These are phyloP conservation scores for Monomorium pharaonis DNA, from an alignment of 1,140 invertebrate genomes.

Conservation along the genomic window DNA sequence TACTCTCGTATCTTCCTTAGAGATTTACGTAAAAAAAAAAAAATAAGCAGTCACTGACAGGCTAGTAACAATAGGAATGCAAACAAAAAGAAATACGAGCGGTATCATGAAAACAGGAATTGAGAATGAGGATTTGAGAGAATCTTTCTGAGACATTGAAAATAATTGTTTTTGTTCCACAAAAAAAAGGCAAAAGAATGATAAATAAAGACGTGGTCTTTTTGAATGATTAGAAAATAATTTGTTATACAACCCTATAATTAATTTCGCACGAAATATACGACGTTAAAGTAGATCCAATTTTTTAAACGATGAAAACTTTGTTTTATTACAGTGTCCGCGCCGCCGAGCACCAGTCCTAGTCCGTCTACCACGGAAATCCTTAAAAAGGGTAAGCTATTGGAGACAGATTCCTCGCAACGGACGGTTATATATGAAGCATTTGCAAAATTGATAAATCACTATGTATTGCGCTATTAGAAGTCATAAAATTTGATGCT, in stretches of 20 bases:
- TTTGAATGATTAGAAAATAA: not conserved
- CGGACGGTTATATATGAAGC: not conserved
- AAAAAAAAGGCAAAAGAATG: not conserved
- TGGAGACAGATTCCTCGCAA: not conserved
- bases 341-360: conserved; percentile 86
- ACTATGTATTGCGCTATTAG: not conserved
- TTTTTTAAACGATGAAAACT: conserved; percentile 79
- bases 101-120: not conserved
- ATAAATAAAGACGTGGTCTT: not conserved
- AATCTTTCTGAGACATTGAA: not conserved
- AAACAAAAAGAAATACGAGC: not conserved
- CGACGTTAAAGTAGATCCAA: not conserved
- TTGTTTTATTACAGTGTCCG: conserved; percentile 84
- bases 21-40: conserved; percentile 1
- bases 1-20: not conserved
- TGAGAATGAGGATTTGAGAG: not conserved
- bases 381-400: conserved; percentile 82
- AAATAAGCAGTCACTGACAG: not conserved
- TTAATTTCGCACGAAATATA: conserved; percentile 3
- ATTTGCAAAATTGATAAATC: not conserved
- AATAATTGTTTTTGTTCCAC: conserved; percentile 24
- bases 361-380: conserved; percentile 86
- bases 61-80: conserved; percentile 10
- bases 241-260: not conserved
- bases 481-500: not conserved